phyloP scores from a whole-genome alignment of 2,797 vertebrate species.

The Gorsachius magnificus region DNA sequence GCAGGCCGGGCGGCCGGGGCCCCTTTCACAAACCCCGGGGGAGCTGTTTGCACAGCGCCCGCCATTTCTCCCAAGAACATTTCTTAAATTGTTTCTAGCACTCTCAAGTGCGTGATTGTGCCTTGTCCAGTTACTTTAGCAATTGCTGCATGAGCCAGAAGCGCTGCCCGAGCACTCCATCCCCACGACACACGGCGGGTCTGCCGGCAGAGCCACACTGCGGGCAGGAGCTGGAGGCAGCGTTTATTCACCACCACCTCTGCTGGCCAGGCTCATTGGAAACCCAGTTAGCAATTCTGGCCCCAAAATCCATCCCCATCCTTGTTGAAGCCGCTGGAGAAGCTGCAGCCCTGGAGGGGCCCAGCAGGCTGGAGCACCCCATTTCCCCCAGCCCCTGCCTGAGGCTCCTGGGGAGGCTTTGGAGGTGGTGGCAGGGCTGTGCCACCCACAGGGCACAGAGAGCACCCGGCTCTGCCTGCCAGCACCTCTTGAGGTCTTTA shows the following conservation, averaged over 20 bases:
- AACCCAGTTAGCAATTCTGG: not conserved
- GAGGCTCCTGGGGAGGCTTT: not conserved
- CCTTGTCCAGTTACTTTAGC: not conserved
- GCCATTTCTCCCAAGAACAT: slow-evolving; percentile 23
- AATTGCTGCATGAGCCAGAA: not conserved
- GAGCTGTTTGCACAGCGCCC: slow-evolving; percentile 57
- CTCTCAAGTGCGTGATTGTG: slow-evolving; percentile 19
- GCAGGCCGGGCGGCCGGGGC: not conserved
- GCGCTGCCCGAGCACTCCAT: not conserved
- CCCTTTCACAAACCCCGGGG: not conserved
- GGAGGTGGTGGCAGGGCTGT: not conserved
- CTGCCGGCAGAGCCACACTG: accelerated
- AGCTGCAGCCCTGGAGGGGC: slow-evolving; percentile 1
- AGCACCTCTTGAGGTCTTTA: not conserved
- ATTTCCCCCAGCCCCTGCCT: not conserved
- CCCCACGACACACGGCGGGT: not conserved
- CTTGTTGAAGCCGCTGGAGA: not conserved
- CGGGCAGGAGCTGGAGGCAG: not conserved
- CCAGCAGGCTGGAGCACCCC: not conserved
- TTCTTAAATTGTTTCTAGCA: slow-evolving; percentile 63
- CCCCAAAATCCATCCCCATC: not conserved
- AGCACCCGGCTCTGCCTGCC: not conserved
- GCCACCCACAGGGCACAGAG: not conserved
- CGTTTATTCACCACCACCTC: not conserved
- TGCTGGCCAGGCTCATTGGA: not conserved